Conservation (phyloP, 2,113 vertebrate species). For the Mixornis gularis region DNA sequence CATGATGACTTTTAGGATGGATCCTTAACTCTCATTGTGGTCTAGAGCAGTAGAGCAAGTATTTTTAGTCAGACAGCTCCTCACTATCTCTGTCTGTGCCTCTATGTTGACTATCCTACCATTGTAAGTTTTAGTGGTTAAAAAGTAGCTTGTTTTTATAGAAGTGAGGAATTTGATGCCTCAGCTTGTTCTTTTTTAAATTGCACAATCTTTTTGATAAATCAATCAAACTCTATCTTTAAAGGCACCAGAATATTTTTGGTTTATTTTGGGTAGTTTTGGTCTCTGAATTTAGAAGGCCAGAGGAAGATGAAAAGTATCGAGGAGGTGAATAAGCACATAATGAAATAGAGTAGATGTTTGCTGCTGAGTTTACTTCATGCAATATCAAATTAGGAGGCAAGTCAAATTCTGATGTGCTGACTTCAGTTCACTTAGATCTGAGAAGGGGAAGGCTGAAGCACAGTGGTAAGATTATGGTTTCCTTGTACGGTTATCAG, state of each 20-base stretch:
- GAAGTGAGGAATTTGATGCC: background rate
- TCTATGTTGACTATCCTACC: background rate
- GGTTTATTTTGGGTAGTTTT: accelerated
- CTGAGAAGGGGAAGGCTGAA: background rate
- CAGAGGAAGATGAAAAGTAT: background rate
- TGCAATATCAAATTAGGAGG: background rate
- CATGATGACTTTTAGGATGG: background rate
- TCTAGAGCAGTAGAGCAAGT: background rate
- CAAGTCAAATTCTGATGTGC: background rate
- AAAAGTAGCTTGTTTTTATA: background rate
- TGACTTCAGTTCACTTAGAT: background rate
- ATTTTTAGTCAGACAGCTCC: background rate
- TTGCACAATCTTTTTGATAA: background rate
- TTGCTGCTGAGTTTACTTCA: background rate
- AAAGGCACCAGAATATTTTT: background rate
- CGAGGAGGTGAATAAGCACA: background rate
- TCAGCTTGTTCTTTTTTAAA: background rate
- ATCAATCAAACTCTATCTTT: background rate
- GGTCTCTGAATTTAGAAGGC: background rate
- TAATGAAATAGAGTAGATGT: background rate
- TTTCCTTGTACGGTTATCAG: background rate
- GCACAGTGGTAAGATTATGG: background rate
- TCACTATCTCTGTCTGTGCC: background rate
- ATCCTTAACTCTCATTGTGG: background rate
- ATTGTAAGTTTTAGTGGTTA: background rate